Percentiles rank a stretch among this genome's conserved stretches.
phyloP scores from a whole-genome alignment of 2,888 invertebrate species.

The Operophtera brumata region DNA sequence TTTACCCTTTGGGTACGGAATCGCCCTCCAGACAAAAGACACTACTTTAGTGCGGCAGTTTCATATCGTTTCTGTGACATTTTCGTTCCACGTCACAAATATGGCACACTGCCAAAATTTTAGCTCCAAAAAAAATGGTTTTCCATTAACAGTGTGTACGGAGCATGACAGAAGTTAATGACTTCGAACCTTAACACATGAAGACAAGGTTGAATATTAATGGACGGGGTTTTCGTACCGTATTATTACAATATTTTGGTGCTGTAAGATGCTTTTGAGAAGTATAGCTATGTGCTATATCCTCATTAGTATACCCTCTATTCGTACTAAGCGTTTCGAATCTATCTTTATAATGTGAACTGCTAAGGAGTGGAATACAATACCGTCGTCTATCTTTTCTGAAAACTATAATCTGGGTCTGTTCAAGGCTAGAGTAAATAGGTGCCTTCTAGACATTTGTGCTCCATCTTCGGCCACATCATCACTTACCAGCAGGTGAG shows the following conservation, averaged over 20 bases:
- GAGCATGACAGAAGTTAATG: conserved; percentile 4
- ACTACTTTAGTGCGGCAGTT: not conserved
- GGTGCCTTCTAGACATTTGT: no score
- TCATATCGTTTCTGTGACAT: not conserved
- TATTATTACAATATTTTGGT: conserved; percentile 14
- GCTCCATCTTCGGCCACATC: no score
- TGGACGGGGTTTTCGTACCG: not conserved
- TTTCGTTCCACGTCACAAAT: conserved; percentile 27
- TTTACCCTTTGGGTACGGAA: no score
- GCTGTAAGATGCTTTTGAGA: not conserved
- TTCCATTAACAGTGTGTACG: conserved; percentile 32
- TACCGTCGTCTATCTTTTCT: no score
- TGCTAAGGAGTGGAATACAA: no score
- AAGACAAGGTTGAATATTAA: conserved; percentile 11
- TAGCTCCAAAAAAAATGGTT: conserved; percentile 32
- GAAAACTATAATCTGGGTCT: no score
- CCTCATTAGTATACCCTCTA: no score
- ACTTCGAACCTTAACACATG: conserved; percentile 8
- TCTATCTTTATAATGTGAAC: no score
- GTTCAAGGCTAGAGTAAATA: no score
- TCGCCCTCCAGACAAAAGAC: no score
- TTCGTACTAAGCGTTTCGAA: no score
- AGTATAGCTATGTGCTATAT: not conserved
- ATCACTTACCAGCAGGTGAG: no score
- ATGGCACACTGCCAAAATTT: conserved; percentile 35